Evolutionary conservation across 2,888 invertebrate species (phyloP).

Genomic region (Bellardia bayeri): DNA sequence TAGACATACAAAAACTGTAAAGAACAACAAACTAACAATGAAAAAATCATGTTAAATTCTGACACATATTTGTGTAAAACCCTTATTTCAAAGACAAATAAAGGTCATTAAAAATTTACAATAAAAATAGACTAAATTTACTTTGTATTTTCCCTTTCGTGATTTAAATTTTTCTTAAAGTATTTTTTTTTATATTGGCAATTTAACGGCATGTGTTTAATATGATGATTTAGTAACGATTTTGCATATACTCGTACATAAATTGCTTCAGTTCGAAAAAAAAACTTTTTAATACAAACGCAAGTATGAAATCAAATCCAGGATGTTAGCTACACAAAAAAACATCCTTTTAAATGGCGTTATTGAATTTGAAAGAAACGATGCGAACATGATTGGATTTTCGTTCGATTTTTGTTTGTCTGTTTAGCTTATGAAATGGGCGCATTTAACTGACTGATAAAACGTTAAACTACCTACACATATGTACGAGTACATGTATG

Average conservation of each 20-base stretch:
- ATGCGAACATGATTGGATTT: constrained; percentile 7
- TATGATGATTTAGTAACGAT: constrained; percentile 3
- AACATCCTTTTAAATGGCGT: not conserved
- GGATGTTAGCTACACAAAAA: not conserved
- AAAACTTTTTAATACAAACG: not conserved
- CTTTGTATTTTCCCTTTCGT: not conserved
- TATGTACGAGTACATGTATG: too few species aligned
- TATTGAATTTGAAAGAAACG: constrained; percentile 1
- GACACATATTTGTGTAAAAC: constrained; percentile 10
- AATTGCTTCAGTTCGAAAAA: not conserved
- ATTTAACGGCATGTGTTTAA: constrained; percentile 7
- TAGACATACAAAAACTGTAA: not conserved
- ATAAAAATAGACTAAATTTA: not conserved
- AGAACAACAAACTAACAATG: not conserved
- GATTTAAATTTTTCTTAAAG: not conserved
- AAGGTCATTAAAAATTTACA: constrained; percentile 27
- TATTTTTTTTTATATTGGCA: not conserved
- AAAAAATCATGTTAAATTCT: not conserved
- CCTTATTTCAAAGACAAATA: constrained; percentile 36
- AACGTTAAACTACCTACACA: not conserved
- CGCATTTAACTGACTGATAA: not conserved
- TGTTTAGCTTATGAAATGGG: not conserved
- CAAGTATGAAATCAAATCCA: not conserved
- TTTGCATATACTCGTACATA: not conserved
- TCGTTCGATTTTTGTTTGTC: not conserved